Conservation (phyloP, 2,797 vertebrate genomes). For the Epinephelus awoara region DNA sequence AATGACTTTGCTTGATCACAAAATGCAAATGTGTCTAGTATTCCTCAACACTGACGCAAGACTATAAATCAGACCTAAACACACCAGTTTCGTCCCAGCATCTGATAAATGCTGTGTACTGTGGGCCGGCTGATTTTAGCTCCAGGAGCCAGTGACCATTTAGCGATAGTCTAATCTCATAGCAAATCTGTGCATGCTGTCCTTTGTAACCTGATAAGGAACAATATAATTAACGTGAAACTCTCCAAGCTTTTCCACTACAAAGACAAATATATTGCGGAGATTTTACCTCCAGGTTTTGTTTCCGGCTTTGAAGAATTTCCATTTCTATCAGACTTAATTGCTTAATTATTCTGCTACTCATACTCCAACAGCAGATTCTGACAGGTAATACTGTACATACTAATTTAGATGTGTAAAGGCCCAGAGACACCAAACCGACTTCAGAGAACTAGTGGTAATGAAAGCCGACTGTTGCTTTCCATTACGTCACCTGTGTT, state of each 20-base stretch:
- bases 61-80: slow-evolving; percentile 43
- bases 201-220: slow-evolving; percentile 38
- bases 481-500: no score
- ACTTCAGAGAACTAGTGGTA: no score
- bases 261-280: not conserved
- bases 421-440: no score
- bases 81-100: slow-evolving; percentile 9
- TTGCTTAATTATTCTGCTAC: slow-evolving; percentile 9
- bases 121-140: slow-evolving; percentile 1
- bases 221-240: slow-evolving; percentile 38
- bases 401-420: slow-evolving; percentile 7
- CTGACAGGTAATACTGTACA: not conserved
- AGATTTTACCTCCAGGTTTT: slow-evolving; percentile 5
- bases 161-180: slow-evolving; percentile 40
- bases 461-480: no score
- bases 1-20: slow-evolving; percentile 36
- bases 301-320: slow-evolving; percentile 23
- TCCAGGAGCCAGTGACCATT: slow-evolving; percentile 37
- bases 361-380: not conserved
- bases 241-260: slow-evolving; percentile 9
- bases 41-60: slow-evolving; percentile 8
- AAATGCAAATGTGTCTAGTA: slow-evolving; percentile 25
- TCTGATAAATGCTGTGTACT: slow-evolving; percentile 34
- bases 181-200: slow-evolving; percentile 33
- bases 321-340: slow-evolving; percentile 16